Percentiles rank a stretch among this genome's conserved stretches.
Evolutionary conservation across 1,140 invertebrate species (phyloP).

Genomic region (Cryptotermes secundus): DNA sequence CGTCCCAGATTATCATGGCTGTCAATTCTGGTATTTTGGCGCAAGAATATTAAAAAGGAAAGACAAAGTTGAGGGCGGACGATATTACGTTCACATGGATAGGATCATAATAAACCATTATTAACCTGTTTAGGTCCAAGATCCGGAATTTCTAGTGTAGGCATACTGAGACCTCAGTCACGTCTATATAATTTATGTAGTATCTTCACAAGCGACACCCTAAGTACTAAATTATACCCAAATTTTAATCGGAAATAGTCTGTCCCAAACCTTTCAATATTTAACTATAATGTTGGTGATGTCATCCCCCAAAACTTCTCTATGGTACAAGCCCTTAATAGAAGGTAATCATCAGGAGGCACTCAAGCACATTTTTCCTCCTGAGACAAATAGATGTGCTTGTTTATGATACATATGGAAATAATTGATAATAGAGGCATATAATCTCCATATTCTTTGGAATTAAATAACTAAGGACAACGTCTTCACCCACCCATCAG

Average conservation of each 20-base stretch:
- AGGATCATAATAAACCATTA: no score
- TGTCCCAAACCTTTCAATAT: not conserved
- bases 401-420: not conserved
- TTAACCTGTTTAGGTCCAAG: no score
- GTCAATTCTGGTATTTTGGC: no score
- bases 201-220: not conserved
- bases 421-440: not conserved
- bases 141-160: no score
- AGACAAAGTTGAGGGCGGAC: no score
- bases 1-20: no score
- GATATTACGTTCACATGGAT: no score
- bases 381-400: not conserved
- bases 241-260: not conserved
- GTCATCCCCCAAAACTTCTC: not conserved
- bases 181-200: no score
- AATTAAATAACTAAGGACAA: not conserved
- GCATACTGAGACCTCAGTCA: no score
- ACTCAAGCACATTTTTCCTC: not conserved
- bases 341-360: not conserved
- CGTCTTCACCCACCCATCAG: not conserved
- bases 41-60: no score
- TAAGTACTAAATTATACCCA: not conserved
- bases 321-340: not conserved
- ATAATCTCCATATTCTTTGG: not conserved
- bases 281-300: not conserved